A percentile compares a stretch with the other conserved stretches of the same genome.
phyloP scores from a whole-genome alignment of 2,888 invertebrate species.

The Cephus spinipes region DNA sequence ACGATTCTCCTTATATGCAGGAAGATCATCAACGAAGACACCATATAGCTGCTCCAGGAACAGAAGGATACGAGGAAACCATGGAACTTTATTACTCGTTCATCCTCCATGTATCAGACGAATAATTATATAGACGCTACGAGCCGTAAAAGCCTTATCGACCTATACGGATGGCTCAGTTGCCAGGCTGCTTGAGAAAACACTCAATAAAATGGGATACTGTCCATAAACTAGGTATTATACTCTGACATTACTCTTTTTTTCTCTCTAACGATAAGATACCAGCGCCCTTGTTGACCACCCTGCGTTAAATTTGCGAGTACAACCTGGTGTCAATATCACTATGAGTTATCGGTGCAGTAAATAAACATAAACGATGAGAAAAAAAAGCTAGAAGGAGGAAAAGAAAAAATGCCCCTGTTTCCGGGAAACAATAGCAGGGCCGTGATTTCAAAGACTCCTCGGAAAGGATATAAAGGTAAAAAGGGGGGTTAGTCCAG shows the following conservation, averaged over 20 bases:
- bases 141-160: conserved; percentile 41
- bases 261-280: background rate
- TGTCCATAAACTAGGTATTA: conserved; percentile 35
- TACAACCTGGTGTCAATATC: background rate
- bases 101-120: conserved; percentile 24
- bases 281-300: background rate
- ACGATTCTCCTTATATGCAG: background rate
- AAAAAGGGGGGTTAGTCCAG: background rate
- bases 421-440: background rate
- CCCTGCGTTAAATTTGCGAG: background rate
- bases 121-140: conserved; percentile 37
- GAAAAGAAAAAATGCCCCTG: background rate
- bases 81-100: background rate
- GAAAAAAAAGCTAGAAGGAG: background rate
- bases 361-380: background rate
- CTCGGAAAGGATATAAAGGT: background rate
- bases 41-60: background rate
- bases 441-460: background rate
- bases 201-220: conserved; percentile 33
- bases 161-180: conserved; percentile 16
- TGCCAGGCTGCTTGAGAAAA: conserved; percentile 24
- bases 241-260: conserved; percentile 5
- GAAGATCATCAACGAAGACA: background rate
- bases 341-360: background rate
- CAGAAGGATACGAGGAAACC: background rate